Evolutionary conservation across 1,140 invertebrate genomes (phyloP).

Genomic region (Temnothorax nylanderi): DNA sequence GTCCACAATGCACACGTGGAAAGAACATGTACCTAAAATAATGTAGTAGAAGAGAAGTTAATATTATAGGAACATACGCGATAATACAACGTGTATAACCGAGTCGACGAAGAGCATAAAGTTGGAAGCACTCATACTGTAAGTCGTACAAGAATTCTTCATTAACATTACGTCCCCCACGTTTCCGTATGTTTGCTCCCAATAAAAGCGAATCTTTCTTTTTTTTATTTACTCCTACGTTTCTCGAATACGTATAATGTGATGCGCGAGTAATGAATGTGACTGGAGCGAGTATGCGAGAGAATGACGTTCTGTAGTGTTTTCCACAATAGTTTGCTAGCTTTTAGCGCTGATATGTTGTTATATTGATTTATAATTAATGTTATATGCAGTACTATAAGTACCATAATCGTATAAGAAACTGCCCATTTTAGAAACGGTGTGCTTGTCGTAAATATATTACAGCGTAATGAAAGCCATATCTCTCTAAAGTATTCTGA

Average conservation of each 20-base stretch:
- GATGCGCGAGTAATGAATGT: conserved; percentile 45
- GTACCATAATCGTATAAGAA: conserved; percentile 22
- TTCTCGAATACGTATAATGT: conserved; percentile 48
- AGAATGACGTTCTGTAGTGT: conserved; percentile 54
- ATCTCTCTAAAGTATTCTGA: conserved; percentile 18
- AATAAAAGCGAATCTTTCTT: conserved; percentile 10
- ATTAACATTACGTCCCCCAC: neutral
- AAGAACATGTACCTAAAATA: conserved; percentile 65
- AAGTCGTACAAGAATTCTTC: neutral
- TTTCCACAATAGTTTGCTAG: conserved; percentile 68
- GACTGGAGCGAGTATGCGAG: conserved; percentile 38
- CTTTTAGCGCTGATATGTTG: conserved; percentile 65
- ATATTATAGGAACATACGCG: conserved; percentile 28
- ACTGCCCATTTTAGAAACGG: conserved; percentile 30
- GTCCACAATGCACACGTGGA: conserved; percentile 22
- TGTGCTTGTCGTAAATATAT: conserved; percentile 34
- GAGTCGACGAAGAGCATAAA: neutral
- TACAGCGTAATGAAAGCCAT: conserved; percentile 10
- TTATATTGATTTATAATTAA: conserved; percentile 68
- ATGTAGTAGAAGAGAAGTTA: conserved; percentile 61
- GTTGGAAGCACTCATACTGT: conserved; percentile 58
- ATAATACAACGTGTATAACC: conserved; percentile 35
- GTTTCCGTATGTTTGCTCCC: conserved; percentile 57
- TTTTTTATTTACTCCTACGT: conserved; percentile 56
- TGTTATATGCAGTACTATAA: conserved; percentile 58